phyloP scores from a whole-genome alignment of 2,113 vertebrate species.

The Aramus guarauna region DNA sequence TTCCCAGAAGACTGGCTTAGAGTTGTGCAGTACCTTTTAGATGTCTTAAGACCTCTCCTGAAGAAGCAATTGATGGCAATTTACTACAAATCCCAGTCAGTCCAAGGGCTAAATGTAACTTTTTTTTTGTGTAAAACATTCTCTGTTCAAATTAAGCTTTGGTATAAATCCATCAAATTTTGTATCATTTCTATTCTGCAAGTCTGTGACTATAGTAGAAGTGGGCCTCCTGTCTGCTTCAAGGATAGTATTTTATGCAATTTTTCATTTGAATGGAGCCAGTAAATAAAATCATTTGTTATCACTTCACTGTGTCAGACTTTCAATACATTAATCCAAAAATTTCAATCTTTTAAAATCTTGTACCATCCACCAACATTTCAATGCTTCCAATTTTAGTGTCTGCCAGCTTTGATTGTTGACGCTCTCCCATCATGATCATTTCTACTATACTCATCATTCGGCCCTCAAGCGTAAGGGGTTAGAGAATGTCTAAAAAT shows the following conservation, averaged over 20 bases:
- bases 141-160: not conserved
- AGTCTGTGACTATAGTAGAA: not conserved
- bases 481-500: constrained; percentile 51
- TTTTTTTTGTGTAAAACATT: not conserved
- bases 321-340: not conserved
- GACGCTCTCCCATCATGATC: not conserved
- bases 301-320: not conserved
- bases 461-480: not conserved
- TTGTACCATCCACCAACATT: not conserved
- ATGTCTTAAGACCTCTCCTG: not conserved
- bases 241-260: not conserved
- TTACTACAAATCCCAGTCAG: not conserved
- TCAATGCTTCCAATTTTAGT: not conserved
- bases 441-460: not conserved
- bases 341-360: not conserved
- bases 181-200: not conserved
- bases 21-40: not conserved
- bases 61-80: not conserved
- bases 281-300: not conserved
- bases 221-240: not conserved
- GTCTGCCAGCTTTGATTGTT: not conserved
- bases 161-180: not conserved
- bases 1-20: not conserved
- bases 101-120: not conserved
- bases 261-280: not conserved